phyloP scores from a whole-genome alignment of 2,888 invertebrate species.

The Agonopterix alstromeriana region DNA sequence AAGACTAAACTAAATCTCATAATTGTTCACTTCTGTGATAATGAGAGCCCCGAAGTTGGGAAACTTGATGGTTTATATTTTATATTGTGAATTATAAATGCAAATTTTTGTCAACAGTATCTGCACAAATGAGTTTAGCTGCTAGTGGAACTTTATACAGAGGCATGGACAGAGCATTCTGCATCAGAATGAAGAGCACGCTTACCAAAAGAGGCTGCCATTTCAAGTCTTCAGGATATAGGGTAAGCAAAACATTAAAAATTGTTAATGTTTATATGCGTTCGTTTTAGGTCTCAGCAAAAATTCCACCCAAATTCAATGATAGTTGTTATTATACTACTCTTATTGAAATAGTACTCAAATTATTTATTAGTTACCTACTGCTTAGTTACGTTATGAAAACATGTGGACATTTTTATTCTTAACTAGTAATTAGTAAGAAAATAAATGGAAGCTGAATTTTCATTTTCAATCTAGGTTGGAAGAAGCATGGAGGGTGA shows the following conservation, averaged over 20 bases:
- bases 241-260: constrained; percentile 79
- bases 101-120: constrained; percentile 75
- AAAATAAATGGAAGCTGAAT: constrained; percentile 64
- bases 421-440: constrained; percentile 48
- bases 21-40: too few relatives aligned
- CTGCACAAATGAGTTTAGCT: constrained; percentile 88
- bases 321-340: too few relatives aligned
- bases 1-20: too few relatives aligned
- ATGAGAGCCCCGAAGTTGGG: too few relatives aligned
- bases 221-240: constrained; percentile 96
- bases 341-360: too few relatives aligned
- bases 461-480: constrained; percentile 75
- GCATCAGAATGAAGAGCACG: constrained; percentile 98
- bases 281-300: too few relatives aligned
- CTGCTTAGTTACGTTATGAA: constrained; percentile 33
- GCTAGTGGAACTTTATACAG: constrained; percentile 84
- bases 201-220: constrained; percentile 97
- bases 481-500: constrained; percentile 64
- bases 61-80: too few relatives aligned
- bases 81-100: too few relatives aligned
- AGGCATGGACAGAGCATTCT: constrained; percentile 94
- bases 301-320: too few relatives aligned
- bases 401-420: constrained; percentile 56
- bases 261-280: not conserved
- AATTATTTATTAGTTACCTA: constrained; percentile 10